A percentile compares a stretch with the other conserved stretches of the same genome.
phyloP scores from a whole-genome alignment of 2,113 vertebrate species.

The Trochalopteron elliotii region DNA sequence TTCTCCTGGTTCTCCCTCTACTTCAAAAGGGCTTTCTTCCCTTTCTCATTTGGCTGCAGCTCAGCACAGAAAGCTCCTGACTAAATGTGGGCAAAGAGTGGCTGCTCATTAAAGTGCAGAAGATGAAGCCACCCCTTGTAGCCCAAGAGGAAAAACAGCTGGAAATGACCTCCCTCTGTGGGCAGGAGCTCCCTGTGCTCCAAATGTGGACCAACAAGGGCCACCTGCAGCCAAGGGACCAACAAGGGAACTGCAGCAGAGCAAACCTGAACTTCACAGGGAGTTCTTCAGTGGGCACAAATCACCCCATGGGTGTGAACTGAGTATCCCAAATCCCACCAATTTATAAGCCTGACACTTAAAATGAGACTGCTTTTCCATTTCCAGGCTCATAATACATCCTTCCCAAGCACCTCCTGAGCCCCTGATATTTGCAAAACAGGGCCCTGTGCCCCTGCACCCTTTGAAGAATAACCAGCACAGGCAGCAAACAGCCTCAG shows the following conservation, averaged over 20 bases:
- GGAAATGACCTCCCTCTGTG: neutral
- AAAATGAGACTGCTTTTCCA: neutral
- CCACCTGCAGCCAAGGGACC: neutral
- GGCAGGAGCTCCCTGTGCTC: neutral
- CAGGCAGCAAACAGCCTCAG: neutral
- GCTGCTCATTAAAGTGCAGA: constrained; percentile 10
- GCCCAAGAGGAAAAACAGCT: neutral
- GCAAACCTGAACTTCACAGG: neutral
- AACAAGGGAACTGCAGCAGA: neutral
- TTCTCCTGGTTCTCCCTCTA: neutral
- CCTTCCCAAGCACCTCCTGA: neutral
- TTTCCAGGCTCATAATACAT: neutral
- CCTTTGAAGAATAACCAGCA: neutral
- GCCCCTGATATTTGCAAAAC: neutral
- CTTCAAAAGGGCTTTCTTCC: constrained; percentile 16
- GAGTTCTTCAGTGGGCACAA: neutral
- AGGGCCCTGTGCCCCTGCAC: neutral
- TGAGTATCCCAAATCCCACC: neutral
- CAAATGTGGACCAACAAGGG: accelerated
- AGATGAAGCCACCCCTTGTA: neutral
- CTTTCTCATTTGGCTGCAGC: neutral
- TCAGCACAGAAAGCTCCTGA: neutral
- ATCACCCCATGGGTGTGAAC: neutral
- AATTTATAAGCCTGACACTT: neutral
- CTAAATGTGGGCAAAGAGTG: neutral